Conservation (phyloP, 2,888 invertebrate genomes). For the Plebejus argus region DNA sequence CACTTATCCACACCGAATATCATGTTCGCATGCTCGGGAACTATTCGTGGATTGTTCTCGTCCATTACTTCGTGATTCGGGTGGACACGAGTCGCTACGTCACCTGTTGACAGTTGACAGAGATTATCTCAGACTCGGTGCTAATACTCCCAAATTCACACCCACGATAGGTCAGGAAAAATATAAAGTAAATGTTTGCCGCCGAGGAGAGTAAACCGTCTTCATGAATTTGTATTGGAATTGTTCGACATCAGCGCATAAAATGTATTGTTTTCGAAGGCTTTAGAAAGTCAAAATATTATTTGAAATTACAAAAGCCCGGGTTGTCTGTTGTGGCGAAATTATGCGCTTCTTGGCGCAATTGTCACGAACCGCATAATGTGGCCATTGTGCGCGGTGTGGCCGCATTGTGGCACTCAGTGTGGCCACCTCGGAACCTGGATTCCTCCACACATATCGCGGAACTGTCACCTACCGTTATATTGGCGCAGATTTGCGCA, state of each 20-base stretch:
- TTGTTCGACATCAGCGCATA: background rate
- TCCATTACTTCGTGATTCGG: conserved; percentile 6
- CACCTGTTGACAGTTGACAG: background rate
- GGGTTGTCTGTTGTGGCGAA: conserved; percentile 21
- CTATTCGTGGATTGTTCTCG: background rate
- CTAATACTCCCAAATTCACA: background rate
- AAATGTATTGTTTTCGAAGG: conserved; percentile 4
- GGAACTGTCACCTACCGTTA: conserved; percentile 74
- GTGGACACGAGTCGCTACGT: background rate
- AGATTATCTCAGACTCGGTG: background rate
- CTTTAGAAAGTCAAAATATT: conserved; percentile 28
- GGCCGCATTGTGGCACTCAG: conserved; percentile 34
- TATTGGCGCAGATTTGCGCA: conserved; percentile 69
- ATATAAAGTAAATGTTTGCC: background rate
- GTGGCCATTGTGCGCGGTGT: conserved; percentile 32
- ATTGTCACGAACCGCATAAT: conserved; percentile 31
- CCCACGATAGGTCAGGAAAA: conserved; percentile 10
- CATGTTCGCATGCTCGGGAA: background rate
- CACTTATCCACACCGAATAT: background rate
- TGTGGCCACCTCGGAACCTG: conserved; percentile 38
- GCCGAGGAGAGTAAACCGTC: background rate
- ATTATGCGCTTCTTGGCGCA: conserved; percentile 23
- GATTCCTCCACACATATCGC: conserved; percentile 60
- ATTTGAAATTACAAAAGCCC: conserved; percentile 16
- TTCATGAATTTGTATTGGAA: conserved; percentile 10